Evolutionary conservation across 2,113 vertebrate genomes (phyloP), one percentile per base, ranked within the genome.

Genomic region (Triplophysa dalaica): DNA sequence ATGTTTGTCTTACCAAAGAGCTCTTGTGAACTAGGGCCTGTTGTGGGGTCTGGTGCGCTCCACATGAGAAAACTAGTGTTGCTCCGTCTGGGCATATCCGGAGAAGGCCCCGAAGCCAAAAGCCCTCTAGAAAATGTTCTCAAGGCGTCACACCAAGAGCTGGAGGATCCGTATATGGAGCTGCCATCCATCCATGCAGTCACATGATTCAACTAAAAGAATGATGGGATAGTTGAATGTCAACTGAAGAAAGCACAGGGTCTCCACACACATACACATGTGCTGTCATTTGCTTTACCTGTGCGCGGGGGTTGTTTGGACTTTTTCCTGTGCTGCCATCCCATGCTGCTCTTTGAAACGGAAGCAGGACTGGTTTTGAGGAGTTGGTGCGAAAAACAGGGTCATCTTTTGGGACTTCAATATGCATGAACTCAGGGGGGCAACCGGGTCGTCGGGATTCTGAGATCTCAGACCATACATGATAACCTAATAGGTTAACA

Each of bases 161-260:
- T 91, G 0, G 94, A 96, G 0, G 94, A 90, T n/a, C 98, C 98
- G 0, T 99, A 99, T 83, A 98, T 97, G 85, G 98, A 95, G 89
- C 97, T 99, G 74, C 97, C 98, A 4, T 99, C 98, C 50, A 99
- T 93, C 98, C 98, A 99, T 3, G 95, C 90, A 0, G 96, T 97
- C 88, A 95, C 94, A n/a, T 88, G 85, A 16, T 98, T 99, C 61
- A 92, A 86, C 97, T 98, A 56, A 58, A 81, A 54, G 4, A 73
- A 52, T 81, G 17, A 81, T 38, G 14, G 8, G n/a, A 10, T 6
- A 14, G 7, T 19, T 22, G 65, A 50, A 24, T 58, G 29, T n/a
- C 45, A n/a, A 26, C 13, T 70, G 14, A 60, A 10, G 54, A 2
- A 8, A 0, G 6, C 3, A 38, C 33, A 38, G 6, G 33, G 33